Base-by-base conservation (phyloP, 2,888 invertebrate species). In the Calameuta pallipes region DNA sequence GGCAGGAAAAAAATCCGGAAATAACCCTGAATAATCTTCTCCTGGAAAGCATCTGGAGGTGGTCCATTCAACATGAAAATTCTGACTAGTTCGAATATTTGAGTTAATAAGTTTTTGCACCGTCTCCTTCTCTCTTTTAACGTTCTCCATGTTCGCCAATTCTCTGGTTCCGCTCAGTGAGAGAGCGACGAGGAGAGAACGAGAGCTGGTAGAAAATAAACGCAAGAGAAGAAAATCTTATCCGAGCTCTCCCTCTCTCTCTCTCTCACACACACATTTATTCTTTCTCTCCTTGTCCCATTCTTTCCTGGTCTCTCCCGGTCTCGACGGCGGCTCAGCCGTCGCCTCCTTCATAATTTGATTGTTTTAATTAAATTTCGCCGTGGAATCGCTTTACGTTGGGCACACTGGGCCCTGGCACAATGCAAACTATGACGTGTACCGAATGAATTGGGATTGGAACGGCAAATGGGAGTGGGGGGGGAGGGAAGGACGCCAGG, bases 291-390 rank as follows among this genome's bases (percentile, higher is more conserved):
- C 81, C 80, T 80, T 80, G 82, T 83, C 82, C 9, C 56, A 56
- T 56, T 56, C 56, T 56, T 56, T 56, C 56, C 56, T 56, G 56
- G 56, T 74, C 80, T 82, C 80, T 82, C 77, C 80, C 82, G 82
- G 85, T 84, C 86, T 83, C 87, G 85, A 86, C 86, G 87, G 9
- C 56, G 56, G 86, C 87, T 88, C 87, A 88, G 87, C 87, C 89
- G 87, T 87, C 86, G 77, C 86, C 87, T 90, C 88, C 89, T 89
- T 87, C 89, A 90, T 91, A 91, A 91, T 90, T 91, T 91, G 91
- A 91, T 91, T 91, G 91, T 91, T 91, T 91, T 91, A 91, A 91
- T 91, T 91, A 91, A 91, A 91, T 91, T 91, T 91, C 86, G 87
- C 83, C 88, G 86, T 88, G 85, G 89, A 90, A 91, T 91, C 90